These are phyloP conservation scores for Polydrusus tereticollis DNA, from an alignment of 2,888 invertebrate genomes.

Conservation along the genomic window DNA sequence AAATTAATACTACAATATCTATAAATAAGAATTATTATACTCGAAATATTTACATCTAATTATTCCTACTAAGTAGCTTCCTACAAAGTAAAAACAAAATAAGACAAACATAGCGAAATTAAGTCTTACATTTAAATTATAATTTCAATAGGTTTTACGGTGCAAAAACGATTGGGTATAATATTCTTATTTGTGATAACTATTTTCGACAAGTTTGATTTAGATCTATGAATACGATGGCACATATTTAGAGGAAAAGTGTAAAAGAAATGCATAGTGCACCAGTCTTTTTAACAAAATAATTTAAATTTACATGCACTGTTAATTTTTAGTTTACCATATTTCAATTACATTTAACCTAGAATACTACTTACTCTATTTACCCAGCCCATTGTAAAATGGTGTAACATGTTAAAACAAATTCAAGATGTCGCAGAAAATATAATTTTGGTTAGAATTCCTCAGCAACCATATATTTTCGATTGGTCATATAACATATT, in stretches of 20 bases:
- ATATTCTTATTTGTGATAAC: slow-evolving; percentile 5
- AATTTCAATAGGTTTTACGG: neutral
- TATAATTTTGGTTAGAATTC: no score
- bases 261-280: slow-evolving; percentile 5
- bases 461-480: no score
- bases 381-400: no score
- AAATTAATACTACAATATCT: slow-evolving; percentile 28
- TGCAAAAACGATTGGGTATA: neutral
- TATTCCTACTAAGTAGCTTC: slow-evolving; percentile 12
- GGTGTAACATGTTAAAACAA: no score
- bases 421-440: no score
- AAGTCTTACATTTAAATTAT: neutral
- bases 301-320: neutral
- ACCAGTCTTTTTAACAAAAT: neutral
- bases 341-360: neutral
- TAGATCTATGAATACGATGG: slow-evolving; percentile 4
- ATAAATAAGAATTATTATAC: slow-evolving; percentile 1
- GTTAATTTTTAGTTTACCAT: slow-evolving; percentile 9
- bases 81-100: slow-evolving; percentile 20
- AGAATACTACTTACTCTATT: no score
- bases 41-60: slow-evolving; percentile 13
- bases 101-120: neutral
- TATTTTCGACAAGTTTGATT: neutral
- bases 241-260: neutral
- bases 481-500: no score